These are phyloP conservation scores for Leucoraja ocellata DNA, from an alignment of 2,797 vertebrate genomes.

Conservation along the genomic window DNA sequence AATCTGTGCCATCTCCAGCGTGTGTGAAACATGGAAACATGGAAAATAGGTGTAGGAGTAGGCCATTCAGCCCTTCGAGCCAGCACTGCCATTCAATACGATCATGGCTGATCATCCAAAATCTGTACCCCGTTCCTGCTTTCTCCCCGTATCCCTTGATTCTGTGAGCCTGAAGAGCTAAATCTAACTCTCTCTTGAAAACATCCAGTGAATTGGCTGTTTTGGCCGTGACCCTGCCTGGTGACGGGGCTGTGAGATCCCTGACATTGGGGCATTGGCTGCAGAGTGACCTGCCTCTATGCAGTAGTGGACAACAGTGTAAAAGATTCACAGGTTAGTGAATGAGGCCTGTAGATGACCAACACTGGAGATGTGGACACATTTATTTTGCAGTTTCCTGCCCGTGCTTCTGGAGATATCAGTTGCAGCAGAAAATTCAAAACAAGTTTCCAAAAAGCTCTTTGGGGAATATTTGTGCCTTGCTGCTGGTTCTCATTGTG, in stretches of 20 bases:
- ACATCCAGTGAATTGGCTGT: no score
- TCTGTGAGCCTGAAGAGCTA: no score
- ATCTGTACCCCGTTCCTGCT: no score
- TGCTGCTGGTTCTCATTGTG: neutral
- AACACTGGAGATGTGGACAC: neutral
- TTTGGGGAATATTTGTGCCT: neutral
- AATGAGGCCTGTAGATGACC: neutral
- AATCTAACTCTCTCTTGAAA: no score
- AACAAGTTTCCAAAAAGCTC: neutral
- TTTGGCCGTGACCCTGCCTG: no score
- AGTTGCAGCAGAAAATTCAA: neutral
- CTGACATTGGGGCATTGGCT: neutral
- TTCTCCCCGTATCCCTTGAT: no score
- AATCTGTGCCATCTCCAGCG: neutral
- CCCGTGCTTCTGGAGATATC: neutral
- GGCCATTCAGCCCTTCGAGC: no score
- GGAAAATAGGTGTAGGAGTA: no score
- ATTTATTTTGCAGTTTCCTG: neutral
- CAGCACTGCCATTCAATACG: no score
- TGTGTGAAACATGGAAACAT: no score
- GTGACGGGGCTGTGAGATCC: neutral
- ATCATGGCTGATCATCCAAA: no score
- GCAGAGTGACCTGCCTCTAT: neutral
- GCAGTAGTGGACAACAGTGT: neutral
- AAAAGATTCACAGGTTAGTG: neutral